These are phyloP conservation scores for Coryphaenoides rupestris DNA, from an alignment of 2,113 vertebrate species.

Conservation along the genomic window DNA sequence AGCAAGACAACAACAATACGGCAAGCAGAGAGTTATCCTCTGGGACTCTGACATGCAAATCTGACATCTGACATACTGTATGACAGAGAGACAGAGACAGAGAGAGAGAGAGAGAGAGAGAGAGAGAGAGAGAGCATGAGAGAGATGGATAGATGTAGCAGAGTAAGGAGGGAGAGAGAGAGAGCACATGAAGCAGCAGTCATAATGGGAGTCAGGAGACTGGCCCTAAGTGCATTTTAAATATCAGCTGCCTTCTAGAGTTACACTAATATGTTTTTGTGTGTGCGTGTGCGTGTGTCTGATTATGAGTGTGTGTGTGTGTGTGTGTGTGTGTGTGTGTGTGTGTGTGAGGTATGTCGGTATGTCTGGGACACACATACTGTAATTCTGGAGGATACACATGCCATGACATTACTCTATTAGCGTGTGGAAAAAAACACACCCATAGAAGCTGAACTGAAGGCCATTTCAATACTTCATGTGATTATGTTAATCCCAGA, in stretches of 20 bases:
- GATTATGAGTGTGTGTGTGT: neutral
- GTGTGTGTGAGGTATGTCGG: neutral
- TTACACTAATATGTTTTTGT: constrained; percentile 27
- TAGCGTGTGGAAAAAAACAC: neutral
- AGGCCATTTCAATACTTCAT: too few relatives aligned
- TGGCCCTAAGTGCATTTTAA: constrained; percentile 37
- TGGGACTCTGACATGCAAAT: constrained; percentile 31
- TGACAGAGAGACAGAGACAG: neutral
- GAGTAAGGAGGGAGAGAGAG: neutral
- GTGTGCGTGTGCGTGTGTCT: constrained; percentile 5
- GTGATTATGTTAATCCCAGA: too few relatives aligned
- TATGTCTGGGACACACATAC: neutral
- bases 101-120: neutral
- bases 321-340: neutral
- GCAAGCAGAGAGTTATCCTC: constrained; percentile 26
- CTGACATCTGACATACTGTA: constrained; percentile 39
- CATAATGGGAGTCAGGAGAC: constrained; percentile 61
- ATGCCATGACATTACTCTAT: neutral
- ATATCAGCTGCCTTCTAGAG: constrained; percentile 42
- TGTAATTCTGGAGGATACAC: neutral
- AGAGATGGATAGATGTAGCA: neutral
- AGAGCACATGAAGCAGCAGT: constrained; percentile 22
- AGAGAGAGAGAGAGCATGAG: neutral
- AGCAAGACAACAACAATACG: constrained; percentile 23
- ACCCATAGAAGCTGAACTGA: too few relatives aligned